Percentiles rank a stretch among this genome's conserved stretches.
Evolutionary conservation across 2,888 invertebrate species (phyloP).

Genomic region (Polymixis flavicincta): DNA sequence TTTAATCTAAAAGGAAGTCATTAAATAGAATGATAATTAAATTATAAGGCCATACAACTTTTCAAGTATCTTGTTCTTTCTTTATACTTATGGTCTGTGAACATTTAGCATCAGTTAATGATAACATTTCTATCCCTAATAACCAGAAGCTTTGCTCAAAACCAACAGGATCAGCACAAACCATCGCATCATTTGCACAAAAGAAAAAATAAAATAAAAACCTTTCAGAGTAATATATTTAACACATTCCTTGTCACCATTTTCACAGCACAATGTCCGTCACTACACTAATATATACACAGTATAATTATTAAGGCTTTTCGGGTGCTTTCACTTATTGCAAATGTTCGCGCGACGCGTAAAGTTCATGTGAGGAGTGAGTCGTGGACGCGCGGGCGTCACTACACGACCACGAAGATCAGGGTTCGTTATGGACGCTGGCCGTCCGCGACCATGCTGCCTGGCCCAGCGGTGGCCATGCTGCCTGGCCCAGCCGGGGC

Average conservation of each 20-base stretch:
- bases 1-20: conserved; percentile 19
- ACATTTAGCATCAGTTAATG: conserved; percentile 35
- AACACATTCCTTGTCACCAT: conserved; percentile 78
- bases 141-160: conserved; percentile 41
- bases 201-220: conserved; percentile 73
- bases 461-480: conserved; percentile 29
- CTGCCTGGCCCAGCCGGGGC: conserved; percentile 27
- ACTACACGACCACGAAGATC: conserved; percentile 80
- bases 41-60: not conserved
- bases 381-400: conserved; percentile 64
- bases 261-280: conserved; percentile 81
- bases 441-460: conserved; percentile 57
- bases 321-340: conserved; percentile 75
- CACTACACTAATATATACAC: conserved; percentile 87
- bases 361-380: conserved; percentile 46
- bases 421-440: conserved; percentile 83
- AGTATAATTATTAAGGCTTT: conserved; percentile 87
- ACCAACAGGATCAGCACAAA: conserved; percentile 52
- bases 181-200: conserved; percentile 86
- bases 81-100: conserved; percentile 38
- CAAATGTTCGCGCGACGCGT: conserved; percentile 62
- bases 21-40: conserved; percentile 11
- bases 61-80: not conserved
- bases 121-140: conserved; percentile 47
- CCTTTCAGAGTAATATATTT: conserved; percentile 75